These are phyloP conservation scores for Callospermophilus lateralis DNA, from an alignment of 2,113 vertebrate species.

Conservation along the genomic window DNA sequence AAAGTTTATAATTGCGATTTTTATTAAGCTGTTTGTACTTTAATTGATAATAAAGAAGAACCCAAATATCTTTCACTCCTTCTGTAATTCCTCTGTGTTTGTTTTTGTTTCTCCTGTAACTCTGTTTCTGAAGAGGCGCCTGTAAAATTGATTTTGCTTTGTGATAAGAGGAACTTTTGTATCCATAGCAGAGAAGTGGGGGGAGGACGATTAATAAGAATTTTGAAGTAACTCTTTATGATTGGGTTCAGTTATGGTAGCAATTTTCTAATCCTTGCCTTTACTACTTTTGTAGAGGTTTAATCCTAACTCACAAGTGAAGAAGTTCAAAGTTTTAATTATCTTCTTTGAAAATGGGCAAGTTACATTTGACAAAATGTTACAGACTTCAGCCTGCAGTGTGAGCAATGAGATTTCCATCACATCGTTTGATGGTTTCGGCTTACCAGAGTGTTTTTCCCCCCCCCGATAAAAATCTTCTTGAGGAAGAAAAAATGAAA, in stretches of 20 bases:
- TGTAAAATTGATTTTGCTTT: constrained; percentile 16
- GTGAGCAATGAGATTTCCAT: constrained; percentile 53
- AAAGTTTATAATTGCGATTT: constrained; percentile 42
- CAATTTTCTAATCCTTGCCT: constrained; percentile 29
- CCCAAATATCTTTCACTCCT: not conserved
- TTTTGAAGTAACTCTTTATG: not conserved
- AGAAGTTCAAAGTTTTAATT: constrained; percentile 10
- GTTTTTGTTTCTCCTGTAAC: not conserved
- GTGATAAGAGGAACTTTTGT: not conserved
- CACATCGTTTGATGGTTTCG: not conserved
- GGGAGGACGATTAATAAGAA: not conserved
- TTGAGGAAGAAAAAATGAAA: not conserved
- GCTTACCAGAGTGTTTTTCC: not conserved
- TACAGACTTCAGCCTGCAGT: not conserved
- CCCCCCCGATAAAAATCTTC: not conserved
- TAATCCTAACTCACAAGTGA: constrained; percentile 17
- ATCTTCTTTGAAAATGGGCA: constrained; percentile 28
- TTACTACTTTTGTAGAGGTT: not conserved
- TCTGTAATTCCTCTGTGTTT: not conserved
- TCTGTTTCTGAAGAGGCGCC: not conserved
- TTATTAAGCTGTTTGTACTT: constrained; percentile 46
- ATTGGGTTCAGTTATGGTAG: not conserved
- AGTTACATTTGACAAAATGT: not conserved
- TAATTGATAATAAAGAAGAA: constrained; percentile 18
- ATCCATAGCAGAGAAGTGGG: not conserved